phyloP scores from a whole-genome alignment of 2,113 vertebrate genomes.

The Pyxicephalus adspersus region DNA sequence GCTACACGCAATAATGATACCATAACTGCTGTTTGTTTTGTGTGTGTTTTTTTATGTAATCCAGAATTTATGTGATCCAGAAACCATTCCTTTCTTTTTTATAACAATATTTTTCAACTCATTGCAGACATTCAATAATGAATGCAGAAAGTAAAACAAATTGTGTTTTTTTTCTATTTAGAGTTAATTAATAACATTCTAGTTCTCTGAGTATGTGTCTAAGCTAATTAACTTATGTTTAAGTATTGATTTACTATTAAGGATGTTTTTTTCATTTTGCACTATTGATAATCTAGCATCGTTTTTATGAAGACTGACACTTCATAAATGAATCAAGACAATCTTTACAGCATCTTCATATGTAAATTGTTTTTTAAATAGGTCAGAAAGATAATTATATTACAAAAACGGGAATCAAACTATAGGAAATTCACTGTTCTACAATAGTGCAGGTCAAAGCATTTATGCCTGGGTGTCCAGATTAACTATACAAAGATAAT shows the following conservation, averaged over 20 bases:
- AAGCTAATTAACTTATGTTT: constrained; percentile 53
- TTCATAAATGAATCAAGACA: constrained; percentile 58
- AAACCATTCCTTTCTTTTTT: too few species aligned
- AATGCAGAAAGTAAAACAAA: not conserved
- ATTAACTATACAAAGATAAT: constrained; percentile 57
- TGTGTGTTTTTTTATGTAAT: too few species aligned
- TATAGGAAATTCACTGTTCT: constrained; percentile 33
- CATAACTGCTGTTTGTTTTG: too few species aligned
- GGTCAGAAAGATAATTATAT: constrained; percentile 47
- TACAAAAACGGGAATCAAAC: not conserved
- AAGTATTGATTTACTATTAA: constrained; percentile 70
- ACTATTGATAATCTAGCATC: constrained; percentile 61
- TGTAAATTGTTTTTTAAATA: constrained; percentile 24
- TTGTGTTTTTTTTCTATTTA: too few species aligned
- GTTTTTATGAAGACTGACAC: constrained; percentile 62
- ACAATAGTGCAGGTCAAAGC: constrained; percentile 48
- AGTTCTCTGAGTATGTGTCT: constrained; percentile 54
- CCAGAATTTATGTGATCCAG: too few species aligned
- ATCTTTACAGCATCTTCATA: not conserved
- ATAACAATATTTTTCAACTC: too few species aligned
- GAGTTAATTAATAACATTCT: constrained; percentile 17
- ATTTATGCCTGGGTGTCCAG: not conserved
- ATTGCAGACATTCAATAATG: too few species aligned
- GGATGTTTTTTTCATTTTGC: constrained; percentile 58
- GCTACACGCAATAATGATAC: too few species aligned